Evolutionary conservation across 2,113 vertebrate genomes (phyloP).

Genomic region (Prunella fulvescens): DNA sequence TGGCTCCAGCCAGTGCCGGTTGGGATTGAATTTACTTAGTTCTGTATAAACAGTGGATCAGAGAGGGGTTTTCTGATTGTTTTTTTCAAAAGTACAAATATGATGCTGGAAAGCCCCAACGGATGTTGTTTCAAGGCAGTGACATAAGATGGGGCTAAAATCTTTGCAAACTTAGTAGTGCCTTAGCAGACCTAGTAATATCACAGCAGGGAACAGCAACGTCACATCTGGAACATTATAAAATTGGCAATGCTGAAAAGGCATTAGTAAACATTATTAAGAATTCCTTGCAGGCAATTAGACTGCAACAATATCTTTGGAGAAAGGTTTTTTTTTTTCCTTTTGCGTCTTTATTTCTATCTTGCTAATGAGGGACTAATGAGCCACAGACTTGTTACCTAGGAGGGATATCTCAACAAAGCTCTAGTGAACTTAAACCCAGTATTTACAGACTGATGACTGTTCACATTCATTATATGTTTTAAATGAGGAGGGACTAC

Average conservation of each 20-base stretch:
- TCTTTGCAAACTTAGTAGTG: constrained; percentile 66
- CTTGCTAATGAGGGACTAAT: constrained; percentile 82
- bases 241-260: constrained; percentile 75
- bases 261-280: constrained; percentile 82
- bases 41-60: neutral
- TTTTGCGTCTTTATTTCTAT: constrained; percentile 75
- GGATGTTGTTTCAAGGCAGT: constrained; percentile 70
- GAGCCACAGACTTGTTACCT: constrained; percentile 78
- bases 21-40: neutral
- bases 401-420: constrained; percentile 72
- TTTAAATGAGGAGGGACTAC: constrained; percentile 66
- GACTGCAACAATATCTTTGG: constrained; percentile 75
- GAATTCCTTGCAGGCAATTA: constrained; percentile 81
- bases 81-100: constrained; percentile 46
- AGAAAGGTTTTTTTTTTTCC: constrained; percentile 33
- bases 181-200: constrained; percentile 55
- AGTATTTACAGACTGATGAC: constrained; percentile 78
- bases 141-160: constrained; percentile 80
- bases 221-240: constrained; percentile 78
- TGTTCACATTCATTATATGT: constrained; percentile 72
- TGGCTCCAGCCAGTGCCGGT: neutral
- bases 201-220: constrained; percentile 72
- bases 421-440: constrained; percentile 76
- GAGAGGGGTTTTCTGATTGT: neutral
- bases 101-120: constrained; percentile 21